phyloP scores from a whole-genome alignment of 2,888 invertebrate species.

The Apodemia mormo region DNA sequence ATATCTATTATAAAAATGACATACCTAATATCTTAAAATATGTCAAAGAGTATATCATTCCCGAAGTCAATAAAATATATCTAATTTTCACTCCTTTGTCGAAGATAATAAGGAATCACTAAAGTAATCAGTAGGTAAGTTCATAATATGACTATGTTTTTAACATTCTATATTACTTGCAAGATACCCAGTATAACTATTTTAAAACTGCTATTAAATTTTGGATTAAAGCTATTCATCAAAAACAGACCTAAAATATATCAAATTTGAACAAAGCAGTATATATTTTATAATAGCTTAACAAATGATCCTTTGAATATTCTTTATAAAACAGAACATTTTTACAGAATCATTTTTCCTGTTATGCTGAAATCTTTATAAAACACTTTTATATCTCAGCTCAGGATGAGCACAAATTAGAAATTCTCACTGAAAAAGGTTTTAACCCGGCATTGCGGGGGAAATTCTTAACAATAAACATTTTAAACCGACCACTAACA shows the following conservation, averaged over 20 bases:
- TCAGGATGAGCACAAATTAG: conserved; percentile 13
- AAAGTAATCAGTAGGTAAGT: too few relatives aligned
- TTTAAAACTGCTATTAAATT: background rate
- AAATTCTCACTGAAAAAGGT: conserved; percentile 10
- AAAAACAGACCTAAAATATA: background rate
- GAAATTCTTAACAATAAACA: conserved; percentile 11
- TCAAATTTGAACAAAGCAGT: background rate
- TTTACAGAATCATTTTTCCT: conserved; percentile 12
- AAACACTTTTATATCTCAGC: conserved; percentile 7
- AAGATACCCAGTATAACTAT: too few relatives aligned
- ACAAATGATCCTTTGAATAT: conserved; percentile 4
- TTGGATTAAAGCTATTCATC: background rate
- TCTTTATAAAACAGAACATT: background rate
- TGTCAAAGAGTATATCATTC: too few relatives aligned
- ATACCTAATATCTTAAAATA: too few relatives aligned
- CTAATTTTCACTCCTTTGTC: too few relatives aligned
- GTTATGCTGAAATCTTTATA: background rate
- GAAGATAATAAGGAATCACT: too few relatives aligned
- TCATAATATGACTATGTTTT: too few relatives aligned
- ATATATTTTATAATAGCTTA: background rate
- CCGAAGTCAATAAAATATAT: too few relatives aligned
- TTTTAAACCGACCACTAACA: background rate
- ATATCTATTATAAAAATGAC: too few relatives aligned
- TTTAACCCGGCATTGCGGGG: conserved; percentile 5
- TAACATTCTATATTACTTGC: too few relatives aligned